phyloP scores from a whole-genome alignment of 2,888 invertebrate genomes.

The Temnothorax rugatulus region DNA sequence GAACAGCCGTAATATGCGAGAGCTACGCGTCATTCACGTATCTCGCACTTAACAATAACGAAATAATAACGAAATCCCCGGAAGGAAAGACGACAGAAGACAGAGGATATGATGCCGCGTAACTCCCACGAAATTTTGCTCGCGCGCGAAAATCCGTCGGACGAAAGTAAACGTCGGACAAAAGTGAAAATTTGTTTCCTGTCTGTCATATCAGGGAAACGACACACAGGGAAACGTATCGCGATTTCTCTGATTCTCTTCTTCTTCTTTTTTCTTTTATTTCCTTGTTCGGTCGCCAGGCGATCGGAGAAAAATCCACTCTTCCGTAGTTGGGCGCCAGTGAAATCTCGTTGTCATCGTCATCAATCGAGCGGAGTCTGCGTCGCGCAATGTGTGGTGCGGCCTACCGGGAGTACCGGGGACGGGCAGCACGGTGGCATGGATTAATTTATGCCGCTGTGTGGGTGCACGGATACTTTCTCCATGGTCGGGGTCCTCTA shows the following conservation, averaged over 20 bases:
- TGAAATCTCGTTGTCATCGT: slow-evolving; percentile 60
- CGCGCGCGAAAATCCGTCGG: background rate
- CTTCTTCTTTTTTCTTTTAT: background rate
- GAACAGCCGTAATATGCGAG: background rate
- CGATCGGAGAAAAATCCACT: slow-evolving; percentile 59
- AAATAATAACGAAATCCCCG: background rate
- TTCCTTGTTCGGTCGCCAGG: background rate
- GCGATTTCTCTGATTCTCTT: slow-evolving; percentile 66
- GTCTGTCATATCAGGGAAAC: slow-evolving; percentile 14
- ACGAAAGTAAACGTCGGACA: slow-evolving; percentile 41
- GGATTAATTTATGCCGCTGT: slow-evolving; percentile 71
- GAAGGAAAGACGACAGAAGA: background rate
- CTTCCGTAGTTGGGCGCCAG: slow-evolving; percentile 46
- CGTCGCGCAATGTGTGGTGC: slow-evolving; percentile 30
- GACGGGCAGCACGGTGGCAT: slow-evolving; percentile 34
- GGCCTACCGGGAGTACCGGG: background rate
- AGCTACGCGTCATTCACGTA: background rate
- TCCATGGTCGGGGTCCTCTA: slow-evolving; percentile 69
- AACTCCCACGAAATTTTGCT: background rate
- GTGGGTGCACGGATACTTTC: slow-evolving; percentile 77
- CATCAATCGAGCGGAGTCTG: slow-evolving; percentile 43
- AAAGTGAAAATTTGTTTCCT: slow-evolving; percentile 44
- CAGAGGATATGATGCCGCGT: background rate
- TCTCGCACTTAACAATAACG: background rate
- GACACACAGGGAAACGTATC: slow-evolving; percentile 4